Base-by-base conservation (phyloP, 2,888 invertebrate genomes). In the Aporophyla nigra region DNA sequence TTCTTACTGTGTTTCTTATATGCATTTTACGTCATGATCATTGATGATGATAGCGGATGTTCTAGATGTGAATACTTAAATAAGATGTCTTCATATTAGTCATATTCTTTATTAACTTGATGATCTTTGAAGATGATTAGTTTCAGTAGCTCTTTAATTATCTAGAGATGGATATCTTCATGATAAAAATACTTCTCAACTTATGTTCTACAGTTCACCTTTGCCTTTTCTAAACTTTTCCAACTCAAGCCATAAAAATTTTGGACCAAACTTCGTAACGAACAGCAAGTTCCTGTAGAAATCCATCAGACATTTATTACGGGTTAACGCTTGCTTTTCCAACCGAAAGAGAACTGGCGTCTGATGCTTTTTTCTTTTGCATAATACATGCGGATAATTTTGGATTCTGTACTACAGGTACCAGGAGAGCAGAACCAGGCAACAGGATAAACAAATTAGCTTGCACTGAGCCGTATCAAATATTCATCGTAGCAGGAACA, bases 371-470 rank as follows among this genome's bases (percentile, higher is more conserved):
- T 83, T 84, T 78, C 58, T 59, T 75, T 61, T 88, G 82, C 82
- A 90, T 88, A 86, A 91, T 88, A 78, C 85, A 93, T 85, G 87
- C 78, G 88, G 89, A 90, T 92, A 91, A 89, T 90, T 90, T 90
- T 88, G 81, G 85, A 88, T 87, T 85, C 83, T 80, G 86, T 88
- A 81, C 63, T 80, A 85, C 88, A 89, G 89, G 89, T 92, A 94
- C 92, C 91, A 91, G 92, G 93, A 90, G 91, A 93, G 91, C 92
- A 94, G 93, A 88, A 92, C 90, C 88, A 89, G 80, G 91, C 90
- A 93, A 93, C 94, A 94, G 95, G 95, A 94, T 96, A 96, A 96
- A 96, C 96, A 96, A 96, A 96, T 96, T 96, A 96, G 96, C 93
- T 95, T 94, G 95, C 96, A 96, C 94, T 95, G 96, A 96, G 94